Evolutionary conservation across 2,797 vertebrate species (phyloP).

Genomic region (Pelodytes ibericus): DNA sequence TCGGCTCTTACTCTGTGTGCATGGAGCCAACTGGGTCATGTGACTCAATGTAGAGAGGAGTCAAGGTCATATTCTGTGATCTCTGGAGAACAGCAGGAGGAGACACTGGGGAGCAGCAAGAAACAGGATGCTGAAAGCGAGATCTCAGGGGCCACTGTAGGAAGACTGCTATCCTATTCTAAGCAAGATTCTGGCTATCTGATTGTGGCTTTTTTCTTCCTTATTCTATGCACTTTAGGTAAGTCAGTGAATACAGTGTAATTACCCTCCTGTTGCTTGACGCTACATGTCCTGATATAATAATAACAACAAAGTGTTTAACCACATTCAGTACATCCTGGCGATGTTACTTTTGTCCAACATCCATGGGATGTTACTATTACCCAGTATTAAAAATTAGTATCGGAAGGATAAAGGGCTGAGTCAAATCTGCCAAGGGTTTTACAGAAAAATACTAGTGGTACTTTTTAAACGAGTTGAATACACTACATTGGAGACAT

Average conservation of each 20-base stretch:
- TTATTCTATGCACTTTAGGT: conserved; percentile 87
- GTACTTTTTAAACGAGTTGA: no score
- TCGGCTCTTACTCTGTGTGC: conserved; percentile 71
- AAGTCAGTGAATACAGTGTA: conserved; percentile 65
- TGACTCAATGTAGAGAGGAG: conserved; percentile 60
- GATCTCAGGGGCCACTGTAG: conserved; percentile 82
- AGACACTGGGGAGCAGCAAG: conserved; percentile 24
- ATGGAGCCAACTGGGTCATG: conserved; percentile 80
- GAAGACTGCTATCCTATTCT: conserved; percentile 85
- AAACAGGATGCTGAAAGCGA: conserved; percentile 61
- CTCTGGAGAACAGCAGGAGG: conserved; percentile 56
- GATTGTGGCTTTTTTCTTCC: conserved; percentile 81
- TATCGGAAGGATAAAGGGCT: no score
- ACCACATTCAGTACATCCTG: no score
- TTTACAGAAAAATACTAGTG: no score
- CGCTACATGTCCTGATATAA: no score
- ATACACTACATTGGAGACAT: no score
- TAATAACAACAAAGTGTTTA: no score
- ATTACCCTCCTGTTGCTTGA: no score
- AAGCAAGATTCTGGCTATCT: conserved; percentile 81
- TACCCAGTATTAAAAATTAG: no score
- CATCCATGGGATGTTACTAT: no score
- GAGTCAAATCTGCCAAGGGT: no score
- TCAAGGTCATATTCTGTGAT: conserved; percentile 59
- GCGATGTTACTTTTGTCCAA: no score